Conservation (phyloP, 1,140 invertebrate species). For the Trichomalopsis sarcophagae region DNA sequence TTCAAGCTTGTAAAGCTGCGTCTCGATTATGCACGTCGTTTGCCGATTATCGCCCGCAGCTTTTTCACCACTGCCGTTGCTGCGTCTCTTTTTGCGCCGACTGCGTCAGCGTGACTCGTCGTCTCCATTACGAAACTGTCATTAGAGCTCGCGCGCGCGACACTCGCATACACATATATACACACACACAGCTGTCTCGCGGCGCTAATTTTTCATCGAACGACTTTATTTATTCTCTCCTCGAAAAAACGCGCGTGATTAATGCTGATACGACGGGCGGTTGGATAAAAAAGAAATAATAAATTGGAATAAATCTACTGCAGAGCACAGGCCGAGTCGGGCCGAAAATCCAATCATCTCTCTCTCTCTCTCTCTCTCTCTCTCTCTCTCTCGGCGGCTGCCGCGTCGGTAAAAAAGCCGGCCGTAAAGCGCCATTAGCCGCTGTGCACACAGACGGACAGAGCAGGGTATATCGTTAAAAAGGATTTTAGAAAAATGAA, state of each 20-base stretch:
- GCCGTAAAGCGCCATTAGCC: conserved; percentile 50
- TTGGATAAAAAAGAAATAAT: conserved; percentile 14
- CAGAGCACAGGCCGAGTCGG: not conserved
- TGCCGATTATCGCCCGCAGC: not conserved
- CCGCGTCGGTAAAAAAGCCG: conserved; percentile 19
- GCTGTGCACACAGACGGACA: conserved; percentile 24
- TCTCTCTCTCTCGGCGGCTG: not conserved
- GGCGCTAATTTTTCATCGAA: conserved; percentile 22
- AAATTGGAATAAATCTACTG: conserved; percentile 37
- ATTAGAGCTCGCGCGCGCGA: conserved; percentile 5
- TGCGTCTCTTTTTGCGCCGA: not conserved
- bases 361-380: not conserved
- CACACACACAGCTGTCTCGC: not conserved
- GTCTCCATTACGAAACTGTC: conserved; percentile 46
- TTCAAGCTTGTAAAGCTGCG: not conserved
- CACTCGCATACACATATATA: not conserved
- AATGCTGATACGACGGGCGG: not conserved
- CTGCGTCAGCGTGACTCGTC: conserved; percentile 14
- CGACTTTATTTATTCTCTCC: not conserved
- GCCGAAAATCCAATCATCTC: conserved; percentile 45
- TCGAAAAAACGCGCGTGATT: not conserved
- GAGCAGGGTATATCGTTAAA: conserved; percentile 38
- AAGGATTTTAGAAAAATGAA: conserved; percentile 52
- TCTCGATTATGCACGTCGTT: conserved; percentile 18
- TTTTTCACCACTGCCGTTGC: not conserved